Base-by-base conservation (phyloP, 2,888 invertebrate genomes). In the Papilio gigon region DNA sequence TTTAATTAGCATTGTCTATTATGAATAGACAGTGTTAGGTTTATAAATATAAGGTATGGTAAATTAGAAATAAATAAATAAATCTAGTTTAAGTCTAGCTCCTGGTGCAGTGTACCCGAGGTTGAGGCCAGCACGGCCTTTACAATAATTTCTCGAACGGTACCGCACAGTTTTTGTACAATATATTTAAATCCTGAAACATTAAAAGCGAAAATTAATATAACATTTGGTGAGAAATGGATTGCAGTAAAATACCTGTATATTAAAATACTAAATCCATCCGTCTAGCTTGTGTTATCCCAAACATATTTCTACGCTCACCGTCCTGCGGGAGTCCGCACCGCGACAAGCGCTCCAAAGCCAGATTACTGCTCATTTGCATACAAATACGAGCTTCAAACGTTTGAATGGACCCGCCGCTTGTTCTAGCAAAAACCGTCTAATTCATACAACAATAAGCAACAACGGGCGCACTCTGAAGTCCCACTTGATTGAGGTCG, bases 341-440 rank as follows among this genome's bases (percentile, higher is more conserved):
- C 80, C 76, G 78, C 88, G 87, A 88, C 87, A 87, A 85, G 83
- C 84, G 78, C 79, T 82, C 78, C 81, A 74, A 77, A 72, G 80
- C 76, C 78, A 88, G 89, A 89, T 90, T 89, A 89, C 87, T 82
- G 77, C 82, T 86, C 84, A 91, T 91, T 91, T 88, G 86, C 91
- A 90, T 91, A 89, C 86, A 89, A 90, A 91, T 89, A 86, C 83
- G 74, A 76, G 76, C 78, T 78, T 84, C 85, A 82, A 82, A 82
- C 82, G 82, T 90, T 88, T 86, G 86, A 89, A 90, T 88, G 86
- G 86, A 80, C 76, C 79, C 80, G 79, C 76, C 84, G 84, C 87
- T 88, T 89, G 89, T 89, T 86, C 84, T 79, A 83, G 83, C 90
- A 90, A 91, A 91, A 91, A 89, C 85, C 85, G 78, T 80, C 82